Base-by-base conservation (phyloP, 2,797 vertebrate genomes). In the Lacerta bilineata region DNA sequence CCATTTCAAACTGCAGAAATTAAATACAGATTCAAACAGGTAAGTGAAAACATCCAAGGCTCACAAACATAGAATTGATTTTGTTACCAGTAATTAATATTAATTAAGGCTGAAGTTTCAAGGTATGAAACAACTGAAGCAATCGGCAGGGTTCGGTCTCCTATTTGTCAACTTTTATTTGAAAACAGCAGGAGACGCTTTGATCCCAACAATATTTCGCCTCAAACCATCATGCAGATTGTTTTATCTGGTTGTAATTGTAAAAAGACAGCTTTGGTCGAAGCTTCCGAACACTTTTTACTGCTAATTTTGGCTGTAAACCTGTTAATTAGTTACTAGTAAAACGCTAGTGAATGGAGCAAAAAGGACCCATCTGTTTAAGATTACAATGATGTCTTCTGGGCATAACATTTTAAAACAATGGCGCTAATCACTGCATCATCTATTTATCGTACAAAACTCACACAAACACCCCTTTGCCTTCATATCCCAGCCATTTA, bases 231-330 rank as follows among this genome's bases (percentile, higher is more conserved):
- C 95, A 91, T 0, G 2, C 95, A 97, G 95, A 96, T 96, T 97
- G 96, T 96, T 96, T 97, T 95, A 89, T 94, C 89, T 92, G 92
- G 94, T 87, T 93, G 93, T 97, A 97, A 97, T 96, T 97, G 95
- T 94, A 94, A 93, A 83, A 95, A 96, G 93, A 95, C 90, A 94
- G 92, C 95, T 96, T 97, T 97, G 96, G 96, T 97, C 94, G 91
- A 95, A 95, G 94, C 94, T 96, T 93, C 94, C 95, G 94, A 97
- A 97, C 96, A 95, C 93, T 96, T 97, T 97, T 97, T 96, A 97
- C 96, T 96, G 97, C 95, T 97, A 96, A 96, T 96, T 97, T 97
- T 97, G 95, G 95, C 95, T 96, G 97, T 97, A 97, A 97, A 97
- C 95, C 96, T 97, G 95, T 95, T 97, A 97, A 97, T 97, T 96